Base-by-base conservation (phyloP, 2,797 vertebrate genomes). In the Hyperoplus immaculatus region DNA sequence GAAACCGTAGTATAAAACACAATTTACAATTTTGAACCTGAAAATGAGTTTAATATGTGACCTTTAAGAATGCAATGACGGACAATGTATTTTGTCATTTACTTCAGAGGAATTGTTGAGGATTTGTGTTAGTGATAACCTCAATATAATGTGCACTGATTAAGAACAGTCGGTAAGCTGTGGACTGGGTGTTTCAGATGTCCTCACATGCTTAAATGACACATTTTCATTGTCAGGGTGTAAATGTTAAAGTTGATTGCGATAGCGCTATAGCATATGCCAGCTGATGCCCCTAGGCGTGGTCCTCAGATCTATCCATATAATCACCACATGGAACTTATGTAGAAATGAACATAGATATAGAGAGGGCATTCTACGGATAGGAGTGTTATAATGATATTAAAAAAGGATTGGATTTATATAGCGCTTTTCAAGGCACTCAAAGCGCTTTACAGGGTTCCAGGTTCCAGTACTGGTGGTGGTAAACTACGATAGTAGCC, bases 321-420 rank as follows among this genome's bases (percentile, higher is more conserved):
- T 12, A 41, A 29, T 18, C 55, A 43, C 13, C 18, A 51, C 4
- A n/a, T 66, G 50, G 51, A 38, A 14, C 61, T 43, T 11, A 18
- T 42, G 2, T 21, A 45, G 6, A 14, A 41, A 64, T 36, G 4
- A n/a, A 70, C 8, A 53, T 11, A 42, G 3, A 49, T 5, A 29
- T 36, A 41, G 3, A 62, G 49, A 39, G 54, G 39, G n/a, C n/a
- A 51, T 41, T 83, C 62, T 62, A 66, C 2, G 69, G 57, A 77
- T 50, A 61, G 53, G n/a, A 59, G 57, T 56, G 58, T 66, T 56
- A 69, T 65, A 29, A 29, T 29, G 29, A 29, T 29, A 29, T 29
- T 29, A 29, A 29, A 29, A 29, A 29, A 3, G 29, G 29, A 29
- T 29, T 29, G 29, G 29, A 29, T 29, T 29, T 29, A 29, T 29